phyloP scores from a whole-genome alignment of 2,113 vertebrate genomes.

The Apodemus speciosus region DNA sequence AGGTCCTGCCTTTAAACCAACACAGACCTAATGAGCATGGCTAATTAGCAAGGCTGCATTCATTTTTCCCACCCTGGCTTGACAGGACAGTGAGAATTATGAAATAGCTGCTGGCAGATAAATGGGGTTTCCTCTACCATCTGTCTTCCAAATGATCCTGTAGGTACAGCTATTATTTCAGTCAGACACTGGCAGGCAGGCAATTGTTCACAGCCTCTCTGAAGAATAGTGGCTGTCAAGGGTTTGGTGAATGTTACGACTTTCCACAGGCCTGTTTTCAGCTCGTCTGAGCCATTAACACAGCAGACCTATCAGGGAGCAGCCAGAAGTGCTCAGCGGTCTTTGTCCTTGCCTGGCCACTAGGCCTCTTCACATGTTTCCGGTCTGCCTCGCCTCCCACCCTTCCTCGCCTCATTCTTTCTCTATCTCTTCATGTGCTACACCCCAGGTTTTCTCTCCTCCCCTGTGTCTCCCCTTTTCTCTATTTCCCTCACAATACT shows the following conservation, averaged over 20 bases:
- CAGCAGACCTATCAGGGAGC: neutral
- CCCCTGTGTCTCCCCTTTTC: neutral
- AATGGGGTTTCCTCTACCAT: conserved; percentile 78
- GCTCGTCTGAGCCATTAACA: conserved; percentile 70
- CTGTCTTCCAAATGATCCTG: conserved; percentile 83
- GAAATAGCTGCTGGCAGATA: conserved; percentile 74
- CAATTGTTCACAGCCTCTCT: conserved; percentile 79
- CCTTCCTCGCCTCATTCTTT: too few relatives aligned
- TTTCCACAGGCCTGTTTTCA: conserved; percentile 74
- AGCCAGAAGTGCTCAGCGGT: neutral
- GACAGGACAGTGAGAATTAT: conserved; percentile 64
- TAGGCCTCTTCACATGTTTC: accelerated
- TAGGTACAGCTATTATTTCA: conserved; percentile 84
- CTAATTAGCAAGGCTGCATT: conserved; percentile 64
- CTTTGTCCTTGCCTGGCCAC: neutral
- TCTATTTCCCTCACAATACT: neutral
- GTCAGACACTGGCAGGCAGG: conserved; percentile 77
- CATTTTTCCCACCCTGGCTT: conserved; percentile 46
- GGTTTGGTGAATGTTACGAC: conserved; percentile 57
- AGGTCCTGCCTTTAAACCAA: conserved; percentile 28
- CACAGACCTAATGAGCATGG: neutral
- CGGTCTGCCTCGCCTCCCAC: too few relatives aligned
- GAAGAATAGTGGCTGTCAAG: conserved; percentile 81
- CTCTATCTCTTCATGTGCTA: neutral
- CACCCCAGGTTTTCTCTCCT: neutral